A percentile compares a stretch with the other conserved stretches of the same genome.
Evolutionary conservation across 2,888 invertebrate species (phyloP).

Genomic region (Clivina fossor): DNA sequence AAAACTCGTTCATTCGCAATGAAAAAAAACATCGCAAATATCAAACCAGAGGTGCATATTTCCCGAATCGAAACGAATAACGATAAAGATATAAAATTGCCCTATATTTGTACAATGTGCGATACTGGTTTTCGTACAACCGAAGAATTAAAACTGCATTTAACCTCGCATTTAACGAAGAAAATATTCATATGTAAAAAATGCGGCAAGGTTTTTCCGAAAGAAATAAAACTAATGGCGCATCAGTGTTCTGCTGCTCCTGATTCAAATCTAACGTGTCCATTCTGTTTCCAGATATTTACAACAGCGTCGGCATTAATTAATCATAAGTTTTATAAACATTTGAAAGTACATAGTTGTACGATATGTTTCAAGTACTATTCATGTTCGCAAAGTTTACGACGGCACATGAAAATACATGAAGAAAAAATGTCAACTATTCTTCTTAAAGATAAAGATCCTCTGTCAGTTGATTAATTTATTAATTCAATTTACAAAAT

Average conservation of each 20-base stretch:
- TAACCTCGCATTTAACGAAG: background rate
- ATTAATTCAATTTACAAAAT: background rate
- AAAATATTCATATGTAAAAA: background rate
- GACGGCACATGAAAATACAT: background rate
- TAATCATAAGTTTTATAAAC: background rate
- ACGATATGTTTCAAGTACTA: background rate
- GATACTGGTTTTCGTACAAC: background rate
- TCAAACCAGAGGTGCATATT: background rate
- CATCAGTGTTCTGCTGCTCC: background rate
- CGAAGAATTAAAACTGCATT: background rate
- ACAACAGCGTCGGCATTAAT: background rate
- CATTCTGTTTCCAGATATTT: background rate
- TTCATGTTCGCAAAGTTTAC: background rate
- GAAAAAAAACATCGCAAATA: background rate
- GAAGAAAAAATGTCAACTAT: no score
- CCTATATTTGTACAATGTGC: background rate
- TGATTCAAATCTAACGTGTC: background rate
- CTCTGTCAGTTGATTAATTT: background rate
- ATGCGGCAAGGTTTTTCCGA: background rate
- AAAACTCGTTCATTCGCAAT: background rate
- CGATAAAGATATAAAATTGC: background rate
- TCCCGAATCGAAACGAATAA: background rate
- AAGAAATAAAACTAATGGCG: background rate
- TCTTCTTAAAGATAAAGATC: background rate
- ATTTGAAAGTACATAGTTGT: background rate